Evolutionary conservation across 2,888 invertebrate genomes (phyloP).

Genomic region (Plemyria rubiginata): DNA sequence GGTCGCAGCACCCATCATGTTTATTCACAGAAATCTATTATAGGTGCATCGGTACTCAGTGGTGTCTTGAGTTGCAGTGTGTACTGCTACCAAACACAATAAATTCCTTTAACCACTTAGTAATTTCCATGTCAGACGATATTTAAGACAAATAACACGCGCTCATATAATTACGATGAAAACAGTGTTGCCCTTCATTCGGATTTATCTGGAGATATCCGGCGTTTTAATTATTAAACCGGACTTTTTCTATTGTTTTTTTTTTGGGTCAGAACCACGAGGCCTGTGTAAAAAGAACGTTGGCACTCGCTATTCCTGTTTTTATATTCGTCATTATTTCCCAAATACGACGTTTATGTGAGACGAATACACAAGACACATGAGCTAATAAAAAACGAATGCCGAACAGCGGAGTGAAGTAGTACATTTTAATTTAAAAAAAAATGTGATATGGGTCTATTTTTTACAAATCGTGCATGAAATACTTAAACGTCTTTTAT

Average conservation of each 20-base stretch:
- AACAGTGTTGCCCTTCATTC: background rate
- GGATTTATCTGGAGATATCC: background rate
- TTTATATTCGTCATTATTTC: no score
- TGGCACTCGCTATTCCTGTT: no score
- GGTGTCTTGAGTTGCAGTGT: background rate
- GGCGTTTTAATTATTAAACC: background rate
- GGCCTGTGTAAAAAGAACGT: no score
- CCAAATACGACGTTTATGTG: no score
- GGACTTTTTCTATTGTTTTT: background rate
- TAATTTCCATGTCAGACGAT: slow-evolving; percentile 22
- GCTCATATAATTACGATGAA: slow-evolving; percentile 29
- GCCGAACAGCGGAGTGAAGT: no score
- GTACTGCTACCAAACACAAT: slow-evolving; percentile 14
- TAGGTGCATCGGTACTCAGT: background rate
- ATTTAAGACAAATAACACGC: slow-evolving; percentile 27
- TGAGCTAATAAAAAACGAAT: no score
- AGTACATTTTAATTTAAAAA: no score
- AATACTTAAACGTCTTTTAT: no score
- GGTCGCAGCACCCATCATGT: background rate
- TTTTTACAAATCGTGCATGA: no score
- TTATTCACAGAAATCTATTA: background rate
- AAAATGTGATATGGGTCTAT: no score
- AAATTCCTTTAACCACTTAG: slow-evolving; percentile 16
- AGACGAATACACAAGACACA: no score
- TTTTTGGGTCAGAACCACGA: no score